Base-by-base conservation (phyloP, 2,888 invertebrate species). In the Drosophila engyochracea region DNA sequence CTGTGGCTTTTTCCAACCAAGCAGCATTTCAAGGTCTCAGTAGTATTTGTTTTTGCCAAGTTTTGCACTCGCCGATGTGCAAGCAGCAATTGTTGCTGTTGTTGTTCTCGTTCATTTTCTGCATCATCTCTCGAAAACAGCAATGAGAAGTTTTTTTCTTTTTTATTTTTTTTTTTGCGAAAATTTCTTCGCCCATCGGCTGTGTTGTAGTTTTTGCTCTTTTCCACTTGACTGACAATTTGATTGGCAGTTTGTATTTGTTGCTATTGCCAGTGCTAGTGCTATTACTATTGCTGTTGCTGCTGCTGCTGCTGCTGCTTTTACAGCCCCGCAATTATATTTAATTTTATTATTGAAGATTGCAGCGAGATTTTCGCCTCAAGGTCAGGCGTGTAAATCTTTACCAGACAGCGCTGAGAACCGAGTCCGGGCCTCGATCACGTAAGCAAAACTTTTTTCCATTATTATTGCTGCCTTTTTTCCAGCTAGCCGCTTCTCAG, bases 301-400 rank as follows among this genome's bases (percentile, higher is more conserved):
- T 64, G 54, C 51, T 68, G 25, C 4, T 63, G 66, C n/a, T 64
- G 74, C 14, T 65, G 70, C 67, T 71, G 70, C 73, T 79, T 86
- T 79, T 76, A 77, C 89, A 79, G 85, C 78, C 82, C 86, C 83
- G 91, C 85, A 89, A 89, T 89, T 89, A 89, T 91, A 89, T 91
- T 89, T 89, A 91, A 89, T 91, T 91, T 91, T 91, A 90, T 91
- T 88, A 91, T 91, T 86, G 91, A 88, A 88, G 91, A 88, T 91
- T 87, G 90, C 89, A 87, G 90, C 82, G 78, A 88, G 86, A 89
- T 87, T 87, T 90, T 87, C 89, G 90, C 82, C 71, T 71, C 89
- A 87, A 87, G 87, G 87, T 87, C 87, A 87, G 83, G 76, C 89
- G 80, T 85, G 87, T 89, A 89, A 89, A 90, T 86, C 90, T 86